These are phyloP conservation scores for Drosophila flavopinicola DNA, from an alignment of 2,888 invertebrate genomes.

Conservation along the genomic window DNA sequence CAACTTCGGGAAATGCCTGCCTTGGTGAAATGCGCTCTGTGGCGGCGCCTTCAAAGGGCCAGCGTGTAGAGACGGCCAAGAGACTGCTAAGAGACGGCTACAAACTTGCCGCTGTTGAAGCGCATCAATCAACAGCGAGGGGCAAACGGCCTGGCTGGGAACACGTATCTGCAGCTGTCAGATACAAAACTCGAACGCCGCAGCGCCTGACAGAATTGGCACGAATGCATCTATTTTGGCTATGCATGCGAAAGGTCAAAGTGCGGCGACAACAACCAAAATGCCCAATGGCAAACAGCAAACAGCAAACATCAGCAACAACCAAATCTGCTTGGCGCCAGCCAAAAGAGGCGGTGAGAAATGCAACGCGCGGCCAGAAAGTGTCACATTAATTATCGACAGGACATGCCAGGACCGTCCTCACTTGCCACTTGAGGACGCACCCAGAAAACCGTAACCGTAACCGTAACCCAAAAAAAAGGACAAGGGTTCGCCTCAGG, in stretches of 20 bases:
- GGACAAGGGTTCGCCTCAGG: conserved; percentile 49
- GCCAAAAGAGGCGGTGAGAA: conserved; percentile 40
- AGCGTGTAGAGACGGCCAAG: conserved; percentile 8
- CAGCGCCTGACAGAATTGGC: conserved; percentile 72
- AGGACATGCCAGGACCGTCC: conserved; percentile 62
- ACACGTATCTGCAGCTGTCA: conserved; percentile 44
- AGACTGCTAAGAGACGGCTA: conserved; percentile 29
- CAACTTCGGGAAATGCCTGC: conserved; percentile 60
- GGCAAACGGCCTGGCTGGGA: conserved; percentile 2
- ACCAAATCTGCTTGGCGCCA: conserved; percentile 52
- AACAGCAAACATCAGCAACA: too few relatives aligned
- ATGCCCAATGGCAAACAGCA: conserved; percentile 26
- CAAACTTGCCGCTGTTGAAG: conserved; percentile 59
- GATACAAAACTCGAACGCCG: conserved; percentile 32
- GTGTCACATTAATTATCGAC: conserved; percentile 65
- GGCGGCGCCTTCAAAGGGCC: conserved; percentile 73
- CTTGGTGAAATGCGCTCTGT: conserved; percentile 38
- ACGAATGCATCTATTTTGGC: conserved; percentile 68
- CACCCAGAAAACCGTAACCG: conserved; percentile 11
- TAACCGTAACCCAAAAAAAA: conserved; percentile 23
- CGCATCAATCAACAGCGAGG: conserved; percentile 67
- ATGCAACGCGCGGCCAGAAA: conserved; percentile 43
- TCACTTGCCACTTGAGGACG: conserved; percentile 63
- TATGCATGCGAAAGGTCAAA: conserved; percentile 63
- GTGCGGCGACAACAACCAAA: conserved; percentile 37